These are phyloP conservation scores for Hystrix cristata DNA, from an alignment of 2,113 vertebrate genomes.

Conservation along the genomic window DNA sequence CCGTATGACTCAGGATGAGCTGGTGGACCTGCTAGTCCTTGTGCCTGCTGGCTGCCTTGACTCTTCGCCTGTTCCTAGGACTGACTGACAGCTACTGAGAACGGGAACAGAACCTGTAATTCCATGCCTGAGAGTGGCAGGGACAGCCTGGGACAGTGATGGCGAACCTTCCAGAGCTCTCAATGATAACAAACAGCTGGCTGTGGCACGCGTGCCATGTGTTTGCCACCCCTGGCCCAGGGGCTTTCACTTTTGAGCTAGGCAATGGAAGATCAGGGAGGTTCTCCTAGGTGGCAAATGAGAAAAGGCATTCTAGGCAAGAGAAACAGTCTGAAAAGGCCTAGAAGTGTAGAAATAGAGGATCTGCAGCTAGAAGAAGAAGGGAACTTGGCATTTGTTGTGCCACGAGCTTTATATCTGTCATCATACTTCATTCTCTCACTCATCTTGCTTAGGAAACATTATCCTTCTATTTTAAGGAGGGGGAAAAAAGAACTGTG, in stretches of 20 bases:
- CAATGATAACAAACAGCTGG: neutral
- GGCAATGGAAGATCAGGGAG: neutral
- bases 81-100: neutral
- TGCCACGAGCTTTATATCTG: neutral
- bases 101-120: neutral
- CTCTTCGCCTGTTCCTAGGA: neutral
- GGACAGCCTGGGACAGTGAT: neutral
- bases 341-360: neutral
- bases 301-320: neutral
- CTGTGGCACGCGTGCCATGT: neutral
- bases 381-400: neutral
- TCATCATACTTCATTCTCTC: neutral
- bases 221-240: neutral
- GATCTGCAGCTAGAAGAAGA: neutral
- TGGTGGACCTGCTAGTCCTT: neutral
- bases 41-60: neutral
- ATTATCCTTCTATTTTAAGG: neutral
- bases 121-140: neutral
- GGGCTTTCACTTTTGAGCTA: neutral
- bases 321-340: neutral
- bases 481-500: neutral
- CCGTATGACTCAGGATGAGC: neutral
- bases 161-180: neutral
- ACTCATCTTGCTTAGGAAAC: neutral
- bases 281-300: slow-evolving; percentile 1